phyloP scores from a whole-genome alignment of 2,797 vertebrate genomes.

The Phrynocephalus forsythii region DNA sequence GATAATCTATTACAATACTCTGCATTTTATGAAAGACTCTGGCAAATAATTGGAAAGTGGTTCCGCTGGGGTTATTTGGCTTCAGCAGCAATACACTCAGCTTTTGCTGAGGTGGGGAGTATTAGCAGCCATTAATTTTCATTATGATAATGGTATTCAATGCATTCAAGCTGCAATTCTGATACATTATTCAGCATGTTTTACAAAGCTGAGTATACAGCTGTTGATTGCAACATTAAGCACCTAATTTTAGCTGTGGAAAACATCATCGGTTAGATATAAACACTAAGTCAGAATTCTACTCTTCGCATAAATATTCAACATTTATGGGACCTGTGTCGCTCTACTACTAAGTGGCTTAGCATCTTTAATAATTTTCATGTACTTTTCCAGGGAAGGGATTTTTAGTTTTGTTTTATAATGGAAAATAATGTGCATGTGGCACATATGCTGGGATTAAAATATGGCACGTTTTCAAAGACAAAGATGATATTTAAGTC shows the following conservation, averaged over 20 bases:
- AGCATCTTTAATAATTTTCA: neutral
- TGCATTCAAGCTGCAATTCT: neutral
- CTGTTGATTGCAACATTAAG: neutral
- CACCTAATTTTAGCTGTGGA: neutral
- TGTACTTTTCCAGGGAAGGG: neutral
- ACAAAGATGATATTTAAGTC: neutral
- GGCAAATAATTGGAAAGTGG: neutral
- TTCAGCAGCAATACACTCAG: neutral
- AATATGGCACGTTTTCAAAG: neutral
- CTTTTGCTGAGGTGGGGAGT: neutral
- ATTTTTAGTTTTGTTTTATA: no score
- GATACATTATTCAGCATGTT: conserved; percentile 16
- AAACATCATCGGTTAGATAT: neutral
- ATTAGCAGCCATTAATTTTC: neutral
- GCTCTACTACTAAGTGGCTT: neutral
- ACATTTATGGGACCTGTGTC: neutral
- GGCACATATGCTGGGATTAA: neutral
- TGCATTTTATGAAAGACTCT: conserved; percentile 12
- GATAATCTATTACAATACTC: neutral
- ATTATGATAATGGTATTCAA: neutral
- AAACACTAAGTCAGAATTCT: neutral
- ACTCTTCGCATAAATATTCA: neutral
- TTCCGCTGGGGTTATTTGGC: neutral
- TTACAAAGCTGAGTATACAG: neutral
- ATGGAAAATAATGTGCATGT: neutral